Percentiles rank a stretch among this genome's conserved stretches.
These are phyloP conservation scores for Scomber japonicus DNA, from an alignment of 2,113 vertebrate genomes.

Conservation along the genomic window DNA sequence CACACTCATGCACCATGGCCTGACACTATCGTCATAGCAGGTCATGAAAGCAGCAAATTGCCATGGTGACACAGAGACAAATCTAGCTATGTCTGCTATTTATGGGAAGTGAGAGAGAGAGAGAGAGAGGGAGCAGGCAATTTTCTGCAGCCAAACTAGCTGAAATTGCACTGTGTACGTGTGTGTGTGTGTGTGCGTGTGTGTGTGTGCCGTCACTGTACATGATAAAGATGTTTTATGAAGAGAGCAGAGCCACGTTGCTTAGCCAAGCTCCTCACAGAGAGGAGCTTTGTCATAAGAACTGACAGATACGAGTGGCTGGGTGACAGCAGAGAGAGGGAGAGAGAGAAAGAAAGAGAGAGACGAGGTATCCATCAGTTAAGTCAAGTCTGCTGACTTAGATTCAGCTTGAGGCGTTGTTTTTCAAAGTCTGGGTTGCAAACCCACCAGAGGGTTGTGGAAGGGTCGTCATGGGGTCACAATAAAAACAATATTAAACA, in stretches of 20 bases:
- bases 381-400: constrained; percentile 49
- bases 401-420: constrained; percentile 12
- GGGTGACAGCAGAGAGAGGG: constrained; percentile 41
- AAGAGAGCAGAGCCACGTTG: constrained; percentile 46
- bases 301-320: constrained; percentile 59
- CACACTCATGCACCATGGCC: constrained; percentile 25
- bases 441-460: neutral
- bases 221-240: constrained; percentile 68
- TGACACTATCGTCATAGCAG: constrained; percentile 43
- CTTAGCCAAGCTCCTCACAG: constrained; percentile 61
- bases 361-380: constrained; percentile 40
- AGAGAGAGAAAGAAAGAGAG: constrained; percentile 15
- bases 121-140: constrained; percentile 5
- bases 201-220: constrained; percentile 4
- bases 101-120: constrained; percentile 39
- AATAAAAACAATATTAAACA: neutral
- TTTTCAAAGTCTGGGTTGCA: constrained; percentile 9
- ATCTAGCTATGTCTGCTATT: constrained; percentile 66
- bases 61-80: constrained; percentile 70
- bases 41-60: constrained; percentile 57
- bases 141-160: constrained; percentile 47
- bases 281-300: constrained; percentile 52
- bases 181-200: neutral
- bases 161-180: constrained; percentile 34
- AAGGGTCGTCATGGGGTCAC: constrained; percentile 5